Base-by-base conservation (phyloP, 2,797 vertebrate species). In the Calcarius lapponicus region DNA sequence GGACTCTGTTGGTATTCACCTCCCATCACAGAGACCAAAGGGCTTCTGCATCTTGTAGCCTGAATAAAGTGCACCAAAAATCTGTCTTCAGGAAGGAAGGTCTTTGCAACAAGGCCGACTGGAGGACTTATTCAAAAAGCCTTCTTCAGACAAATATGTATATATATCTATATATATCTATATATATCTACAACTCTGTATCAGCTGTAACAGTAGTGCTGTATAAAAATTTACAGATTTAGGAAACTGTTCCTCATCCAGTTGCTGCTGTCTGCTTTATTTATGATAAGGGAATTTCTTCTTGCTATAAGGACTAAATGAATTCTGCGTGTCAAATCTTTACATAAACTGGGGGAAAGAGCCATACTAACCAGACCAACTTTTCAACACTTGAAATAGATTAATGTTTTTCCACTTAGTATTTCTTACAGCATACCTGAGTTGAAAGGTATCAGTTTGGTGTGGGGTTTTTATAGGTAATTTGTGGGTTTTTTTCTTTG, bases 381-480 rank as follows among this genome's bases (percentile, higher is more conserved):
- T 62, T 91, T 83, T 83, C 43, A 75, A 32, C 9, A 58, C 54
- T 74, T 86, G 40, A 62, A 80, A 82, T 20, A 31, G 25, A 25
- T 31, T 21, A 19, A 13, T 47, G 4, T 47, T 61, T 70, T 47
- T 31, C 17, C 25, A 14, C 6, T 17, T 78, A 34, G 20, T n/a
- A 17, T 54, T 80, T 75, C 51, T 74, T 36, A 15, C 15, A 65
- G 13, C 38, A 31, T 17, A 65, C 43, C 24, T 20, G 22, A 40
- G 7, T 47, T 88, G 36, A 76, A 93, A 86, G 19, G 57, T 69
- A 47, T 0, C 15, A 19, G 1, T 7, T 38, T 79, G 20, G 6
- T 34, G 10, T 10, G 28, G 2, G 4, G 1, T 0, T 28, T 66
- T 53, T 60, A 29, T 20, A 14, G 7, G 2, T 36, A 5, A 2